phyloP scores from a whole-genome alignment of 2,888 invertebrate species.

The Lycaena phlaeas region DNA sequence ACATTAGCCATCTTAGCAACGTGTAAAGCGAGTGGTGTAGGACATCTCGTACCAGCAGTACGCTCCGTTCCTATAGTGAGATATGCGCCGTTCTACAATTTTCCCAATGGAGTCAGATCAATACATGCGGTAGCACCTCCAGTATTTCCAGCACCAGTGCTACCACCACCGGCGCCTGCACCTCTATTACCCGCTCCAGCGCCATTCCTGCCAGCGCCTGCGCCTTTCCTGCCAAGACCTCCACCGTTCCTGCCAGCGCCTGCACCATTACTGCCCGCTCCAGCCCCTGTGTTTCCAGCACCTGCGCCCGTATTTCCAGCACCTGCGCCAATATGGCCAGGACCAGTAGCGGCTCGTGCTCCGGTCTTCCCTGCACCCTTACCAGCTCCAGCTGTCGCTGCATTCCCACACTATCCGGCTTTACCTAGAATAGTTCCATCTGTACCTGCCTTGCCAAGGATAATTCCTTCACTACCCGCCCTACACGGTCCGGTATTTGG shows the following conservation, averaged over 20 bases:
- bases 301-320: conserved; percentile 20
- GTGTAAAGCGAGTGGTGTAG: conserved; percentile 56
- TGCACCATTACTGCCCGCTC: conserved; percentile 23
- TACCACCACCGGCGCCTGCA: conserved; percentile 19
- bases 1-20: conserved; percentile 48
- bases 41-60: conserved; percentile 43
- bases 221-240: conserved; percentile 26
- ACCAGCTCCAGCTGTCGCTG: conserved; percentile 23
- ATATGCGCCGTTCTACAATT: conserved; percentile 63
- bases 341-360: conserved; percentile 17
- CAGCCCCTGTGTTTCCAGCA: conserved; percentile 26
- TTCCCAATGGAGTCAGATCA: conserved; percentile 50
- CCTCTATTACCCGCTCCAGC: conserved; percentile 26
- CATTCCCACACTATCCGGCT: conserved; percentile 11
- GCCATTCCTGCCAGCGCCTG: conserved; percentile 27
- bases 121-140: conserved; percentile 53
- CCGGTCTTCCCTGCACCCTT: conserved; percentile 25
- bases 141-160: conserved; percentile 23
- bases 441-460: conserved; percentile 18
- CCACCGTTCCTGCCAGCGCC: conserved; percentile 23
- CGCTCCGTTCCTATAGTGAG: conserved; percentile 52
- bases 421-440: conserved; percentile 17
- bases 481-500: conserved; percentile 27
- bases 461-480: too few species aligned
- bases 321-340: conserved; percentile 22